Evolutionary conservation across 1,140 invertebrate genomes (phyloP).

Genomic region (Brachionus koreanus): DNA sequence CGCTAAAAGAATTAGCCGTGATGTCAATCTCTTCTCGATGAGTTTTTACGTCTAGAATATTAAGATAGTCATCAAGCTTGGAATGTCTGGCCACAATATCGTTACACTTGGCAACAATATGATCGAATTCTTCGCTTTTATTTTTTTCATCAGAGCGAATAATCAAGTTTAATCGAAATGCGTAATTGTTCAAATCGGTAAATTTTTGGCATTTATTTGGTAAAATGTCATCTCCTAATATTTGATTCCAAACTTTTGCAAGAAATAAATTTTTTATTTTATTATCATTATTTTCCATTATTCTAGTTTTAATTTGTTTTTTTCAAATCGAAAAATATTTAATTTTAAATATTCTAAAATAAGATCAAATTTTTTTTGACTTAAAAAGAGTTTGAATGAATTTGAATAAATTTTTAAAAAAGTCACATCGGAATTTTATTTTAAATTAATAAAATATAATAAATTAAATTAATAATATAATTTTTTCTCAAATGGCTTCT

Average conservation of each 20-base stretch:
- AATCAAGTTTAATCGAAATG: background rate
- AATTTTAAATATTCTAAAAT: background rate
- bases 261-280: background rate
- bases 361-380: background rate
- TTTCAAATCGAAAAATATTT: background rate
- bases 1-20: background rate
- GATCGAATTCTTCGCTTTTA: background rate
- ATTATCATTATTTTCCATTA: background rate
- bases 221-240: background rate
- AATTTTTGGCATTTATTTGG: background rate
- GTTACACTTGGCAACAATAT: background rate
- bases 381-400: background rate
- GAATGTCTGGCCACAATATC: background rate
- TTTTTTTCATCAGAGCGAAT: background rate
- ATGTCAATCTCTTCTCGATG: background rate
- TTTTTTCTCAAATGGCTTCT: background rate
- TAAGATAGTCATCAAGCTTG: background rate
- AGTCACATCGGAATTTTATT: background rate
- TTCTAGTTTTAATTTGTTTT: background rate
- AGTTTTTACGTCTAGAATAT: background rate
- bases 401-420: background rate
- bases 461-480: background rate
- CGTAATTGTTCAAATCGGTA: background rate
- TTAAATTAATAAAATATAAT: background rate
- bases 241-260: slow-evolving; percentile 17